These are phyloP conservation scores for Clarias gariepinus DNA, from an alignment of 2,113 vertebrate species.

Conservation along the genomic window DNA sequence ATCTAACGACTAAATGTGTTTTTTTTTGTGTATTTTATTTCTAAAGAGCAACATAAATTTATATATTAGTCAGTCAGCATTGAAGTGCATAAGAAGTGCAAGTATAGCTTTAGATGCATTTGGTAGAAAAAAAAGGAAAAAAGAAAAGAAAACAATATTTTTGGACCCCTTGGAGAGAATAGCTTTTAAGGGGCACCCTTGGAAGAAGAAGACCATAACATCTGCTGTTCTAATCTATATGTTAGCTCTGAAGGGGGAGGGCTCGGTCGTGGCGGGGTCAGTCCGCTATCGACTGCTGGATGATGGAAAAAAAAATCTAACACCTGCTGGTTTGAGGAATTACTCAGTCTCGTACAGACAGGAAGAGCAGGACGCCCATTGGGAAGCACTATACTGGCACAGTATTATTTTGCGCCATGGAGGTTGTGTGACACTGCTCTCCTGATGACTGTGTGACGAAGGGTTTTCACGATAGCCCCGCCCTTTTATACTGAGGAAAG, in stretches of 20 bases:
- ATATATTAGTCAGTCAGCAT: constrained; percentile 83
- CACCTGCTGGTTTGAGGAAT: constrained; percentile 70
- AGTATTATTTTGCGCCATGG: constrained; percentile 66
- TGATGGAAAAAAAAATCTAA: constrained; percentile 38
- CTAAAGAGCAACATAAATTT: constrained; percentile 73
- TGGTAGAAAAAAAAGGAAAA: constrained; percentile 77
- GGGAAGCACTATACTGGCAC: constrained; percentile 79
- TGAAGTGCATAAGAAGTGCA: constrained; percentile 98
- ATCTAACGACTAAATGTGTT: constrained; percentile 66
- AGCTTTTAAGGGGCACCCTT: constrained; percentile 75
- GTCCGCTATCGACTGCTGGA: constrained; percentile 44
- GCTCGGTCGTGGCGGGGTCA: constrained; percentile 3
- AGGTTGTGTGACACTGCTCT: constrained; percentile 66
- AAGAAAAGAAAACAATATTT: constrained; percentile 65
- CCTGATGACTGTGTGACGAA: constrained; percentile 56
- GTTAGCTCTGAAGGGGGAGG: constrained; percentile 63
- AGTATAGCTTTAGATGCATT: constrained; percentile 95
- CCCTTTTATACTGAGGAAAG: constrained; percentile 70
- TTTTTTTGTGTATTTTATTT: constrained; percentile 54
- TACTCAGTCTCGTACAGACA: constrained; percentile 47
- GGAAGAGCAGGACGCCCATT: constrained; percentile 64
- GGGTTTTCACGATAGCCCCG: constrained; percentile 61
- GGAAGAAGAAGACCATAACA: constrained; percentile 71
- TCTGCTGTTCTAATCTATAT: constrained; percentile 81
- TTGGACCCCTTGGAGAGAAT: constrained; percentile 62